Base-by-base conservation (phyloP, 2,113 vertebrate species). In the Cottus gobio region DNA sequence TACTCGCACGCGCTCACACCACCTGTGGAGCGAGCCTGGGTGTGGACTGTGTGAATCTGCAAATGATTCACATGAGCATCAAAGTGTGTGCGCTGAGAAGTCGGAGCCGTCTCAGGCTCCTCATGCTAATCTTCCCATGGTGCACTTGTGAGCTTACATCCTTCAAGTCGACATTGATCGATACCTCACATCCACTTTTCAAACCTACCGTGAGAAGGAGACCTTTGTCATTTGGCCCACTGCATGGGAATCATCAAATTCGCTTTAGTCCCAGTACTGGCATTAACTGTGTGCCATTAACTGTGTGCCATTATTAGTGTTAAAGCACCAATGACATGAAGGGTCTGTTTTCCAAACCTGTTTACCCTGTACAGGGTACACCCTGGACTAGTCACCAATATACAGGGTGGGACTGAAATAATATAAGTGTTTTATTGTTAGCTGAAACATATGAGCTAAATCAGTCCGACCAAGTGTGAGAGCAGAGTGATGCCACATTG, bases 21-120 rank as follows among this genome's bases (percentile, higher is more conserved):
- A 93, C 91, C 90, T 92, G 91, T 85, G 83, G 76, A 87, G 46
- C 0, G 34, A 54, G 78, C 78, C 79, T 87, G 91, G 91, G 86
- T 73, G 92, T 91, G 85, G 92, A 85, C 91, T 90, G 84, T 90
- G 92, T 93, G 90, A 93, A 93, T 89, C 61, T 86, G 74, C 58
- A 22, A 75, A 71, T 48, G 90, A 87, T 90, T 93, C 90, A 92
- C 93, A 93, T 85, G 85, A 85, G 65, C 82, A 82, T 92, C 86
- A 91, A 90, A 90, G 87, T 84, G 86, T 56, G 82, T 11, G 9
- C 18, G 61, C 66, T 81, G 78, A 82, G 79, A 81, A 84, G 79
- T 20, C 18, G 5, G 69, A 78, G 79, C 36, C 74, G 92, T 91
- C 91, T 90, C 90, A 90, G 52, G 87, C 78, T 87, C 75, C 82